Conservation (phyloP, 1,140 invertebrate species). For the Anoplophora glabripennis region DNA sequence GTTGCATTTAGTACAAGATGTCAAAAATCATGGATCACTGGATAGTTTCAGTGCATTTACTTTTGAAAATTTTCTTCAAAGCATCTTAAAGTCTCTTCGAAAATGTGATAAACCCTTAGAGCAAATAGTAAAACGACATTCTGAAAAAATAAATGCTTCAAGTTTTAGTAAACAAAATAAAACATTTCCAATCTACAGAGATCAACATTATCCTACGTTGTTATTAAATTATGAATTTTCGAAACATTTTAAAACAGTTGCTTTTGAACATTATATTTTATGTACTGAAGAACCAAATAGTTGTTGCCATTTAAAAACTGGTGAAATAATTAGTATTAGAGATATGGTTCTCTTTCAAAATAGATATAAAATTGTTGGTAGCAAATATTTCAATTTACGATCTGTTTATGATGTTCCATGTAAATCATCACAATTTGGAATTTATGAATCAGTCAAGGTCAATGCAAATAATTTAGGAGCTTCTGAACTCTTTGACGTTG, state of each 20-base stretch:
- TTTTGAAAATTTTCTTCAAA: constrained; percentile 16
- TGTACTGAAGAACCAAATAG: neutral
- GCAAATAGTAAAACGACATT: constrained; percentile 14
- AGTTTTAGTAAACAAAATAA: neutral
- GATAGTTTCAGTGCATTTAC: constrained; percentile 15
- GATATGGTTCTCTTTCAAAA: too few relatives aligned
- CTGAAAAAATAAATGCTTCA: constrained; percentile 7
- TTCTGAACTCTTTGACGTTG: too few relatives aligned
- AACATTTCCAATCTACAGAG: neutral
- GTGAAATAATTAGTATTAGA: too few relatives aligned
- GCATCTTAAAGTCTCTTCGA: neutral
- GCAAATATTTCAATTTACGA: too few relatives aligned
- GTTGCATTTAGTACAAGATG: constrained; percentile 12
- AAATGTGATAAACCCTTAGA: constrained; percentile 2
- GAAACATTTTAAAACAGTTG: neutral
- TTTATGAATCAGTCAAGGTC: too few relatives aligned
- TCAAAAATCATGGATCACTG: neutral
- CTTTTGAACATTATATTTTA: constrained; percentile 4
- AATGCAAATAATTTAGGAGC: too few relatives aligned
- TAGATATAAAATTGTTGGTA: too few relatives aligned
- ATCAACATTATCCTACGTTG: neutral
- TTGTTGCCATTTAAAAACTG: too few relatives aligned
- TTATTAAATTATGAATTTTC: neutral
- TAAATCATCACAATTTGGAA: too few relatives aligned
- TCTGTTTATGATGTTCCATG: too few relatives aligned